Evolutionary conservation across 1,140 invertebrate genomes (phyloP).

Genomic region (Ips nitidus): DNA sequence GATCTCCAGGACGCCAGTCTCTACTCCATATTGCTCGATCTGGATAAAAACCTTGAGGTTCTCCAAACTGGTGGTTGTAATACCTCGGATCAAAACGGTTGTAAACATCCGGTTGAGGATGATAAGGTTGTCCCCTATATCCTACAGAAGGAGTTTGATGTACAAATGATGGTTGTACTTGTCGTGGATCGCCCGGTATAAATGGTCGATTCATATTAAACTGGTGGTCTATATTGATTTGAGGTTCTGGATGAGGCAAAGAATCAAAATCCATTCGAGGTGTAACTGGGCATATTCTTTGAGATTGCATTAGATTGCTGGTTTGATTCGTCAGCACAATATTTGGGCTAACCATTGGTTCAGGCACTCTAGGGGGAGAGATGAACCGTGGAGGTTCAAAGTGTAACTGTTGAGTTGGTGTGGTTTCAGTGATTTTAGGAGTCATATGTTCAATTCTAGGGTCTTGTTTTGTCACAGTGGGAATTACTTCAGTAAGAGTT

Average conservation of each 20-base stretch:
- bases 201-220: neutral
- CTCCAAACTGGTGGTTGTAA: neutral
- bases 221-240: too few relatives aligned
- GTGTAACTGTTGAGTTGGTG: neutral
- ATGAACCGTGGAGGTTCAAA: slow-evolving; percentile 17
- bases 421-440: neutral
- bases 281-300: neutral
- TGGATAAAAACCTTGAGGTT: neutral
- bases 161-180: slow-evolving; percentile 6
- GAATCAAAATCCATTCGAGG: slow-evolving; percentile 10
- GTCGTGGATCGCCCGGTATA: slow-evolving; percentile 2
- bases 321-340: neutral
- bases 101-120: too few relatives aligned
- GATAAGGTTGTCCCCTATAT: too few relatives aligned
- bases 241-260: too few relatives aligned
- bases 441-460: neutral
- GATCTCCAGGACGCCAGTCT: slow-evolving; percentile 21
- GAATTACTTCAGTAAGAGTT: slow-evolving; percentile 11
- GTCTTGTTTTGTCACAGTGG: neutral
- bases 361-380: slow-evolving; percentile 2
- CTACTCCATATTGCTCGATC: slow-evolving; percentile 9
- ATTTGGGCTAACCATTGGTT: slow-evolving; percentile 4
- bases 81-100: neutral
- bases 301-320: too few relatives aligned
- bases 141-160: neutral